Percentiles rank a stretch among this genome's conserved stretches.
Evolutionary conservation across 1,140 invertebrate genomes (phyloP).

Genomic region (Rhagoletis pomonella): DNA sequence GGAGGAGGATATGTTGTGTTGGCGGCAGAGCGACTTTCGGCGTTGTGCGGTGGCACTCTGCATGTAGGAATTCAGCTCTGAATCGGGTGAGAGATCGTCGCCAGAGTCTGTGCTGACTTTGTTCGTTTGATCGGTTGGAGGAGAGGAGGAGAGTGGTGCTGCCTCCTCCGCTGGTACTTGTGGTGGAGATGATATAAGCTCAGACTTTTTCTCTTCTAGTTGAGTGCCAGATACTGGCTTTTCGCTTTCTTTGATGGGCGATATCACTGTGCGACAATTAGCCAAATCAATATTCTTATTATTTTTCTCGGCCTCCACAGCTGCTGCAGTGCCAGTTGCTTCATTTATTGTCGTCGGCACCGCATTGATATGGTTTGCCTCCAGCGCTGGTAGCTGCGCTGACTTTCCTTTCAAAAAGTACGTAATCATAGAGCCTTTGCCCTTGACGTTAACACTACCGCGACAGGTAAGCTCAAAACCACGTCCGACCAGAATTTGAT

Average conservation of each 20-base stretch:
- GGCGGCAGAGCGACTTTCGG: slow-evolving; percentile 70
- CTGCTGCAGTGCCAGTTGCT: neutral
- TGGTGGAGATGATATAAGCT: neutral
- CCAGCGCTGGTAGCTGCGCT: slow-evolving; percentile 1
- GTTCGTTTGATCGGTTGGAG: slow-evolving; percentile 15
- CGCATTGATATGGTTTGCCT: neutral
- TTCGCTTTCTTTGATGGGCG: neutral
- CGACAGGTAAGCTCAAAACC: slow-evolving; percentile 87
- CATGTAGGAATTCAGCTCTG: slow-evolving; percentile 72
- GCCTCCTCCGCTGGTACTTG: neutral
- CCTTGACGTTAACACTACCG: slow-evolving; percentile 92
- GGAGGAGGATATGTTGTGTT: slow-evolving; percentile 72
- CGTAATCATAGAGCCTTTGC: slow-evolving; percentile 96
- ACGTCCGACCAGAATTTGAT: slow-evolving; percentile 83
- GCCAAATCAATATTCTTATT: neutral
- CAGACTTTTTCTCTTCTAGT: neutral
- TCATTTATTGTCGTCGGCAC: slow-evolving; percentile 6
- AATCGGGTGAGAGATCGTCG: slow-evolving; percentile 66
- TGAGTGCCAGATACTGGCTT: neutral
- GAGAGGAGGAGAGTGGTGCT: neutral
- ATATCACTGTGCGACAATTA: neutral
- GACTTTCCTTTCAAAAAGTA: slow-evolving; percentile 83
- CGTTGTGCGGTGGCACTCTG: slow-evolving; percentile 70
- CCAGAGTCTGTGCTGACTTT: slow-evolving; percentile 53
- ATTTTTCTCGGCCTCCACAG: neutral